Evolutionary conservation across 2,888 invertebrate species (phyloP).

Genomic region (Anagyrus pseudococci): DNA sequence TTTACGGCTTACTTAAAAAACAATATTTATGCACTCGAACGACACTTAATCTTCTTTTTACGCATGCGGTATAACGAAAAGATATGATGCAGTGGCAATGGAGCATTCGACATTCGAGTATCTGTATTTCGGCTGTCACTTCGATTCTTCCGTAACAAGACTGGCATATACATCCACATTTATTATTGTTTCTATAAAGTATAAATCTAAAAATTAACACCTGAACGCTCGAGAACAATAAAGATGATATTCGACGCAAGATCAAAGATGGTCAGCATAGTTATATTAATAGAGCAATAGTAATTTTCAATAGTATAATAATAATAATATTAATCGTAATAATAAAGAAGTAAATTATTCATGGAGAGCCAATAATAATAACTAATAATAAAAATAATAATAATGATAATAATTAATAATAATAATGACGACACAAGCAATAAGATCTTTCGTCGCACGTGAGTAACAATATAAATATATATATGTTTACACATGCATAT

Average conservation of each 20-base stretch:
- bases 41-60: slow-evolving; percentile 34
- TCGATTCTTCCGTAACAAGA: slow-evolving; percentile 39
- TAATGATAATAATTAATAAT: slow-evolving; percentile 44
- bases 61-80: slow-evolving; percentile 16
- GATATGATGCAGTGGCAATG: slow-evolving; percentile 19
- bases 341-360: slow-evolving; percentile 13
- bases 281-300: slow-evolving; percentile 40
- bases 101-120: slow-evolving; percentile 25
- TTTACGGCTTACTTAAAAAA: slow-evolving; percentile 14
- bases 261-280: too few relatives aligned
- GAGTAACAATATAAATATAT: slow-evolving; percentile 44
- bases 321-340: slow-evolving; percentile 44
- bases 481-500: slow-evolving; percentile 26
- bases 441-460: slow-evolving; percentile 39
- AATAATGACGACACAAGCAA: slow-evolving; percentile 40
- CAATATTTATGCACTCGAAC: slow-evolving; percentile 18
- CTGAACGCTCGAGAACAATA: slow-evolving; percentile 45
- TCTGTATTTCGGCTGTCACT: slow-evolving; percentile 14
- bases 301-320: slow-evolving; percentile 37
- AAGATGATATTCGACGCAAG: too few relatives aligned
- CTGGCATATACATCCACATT: slow-evolving; percentile 54
- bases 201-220: slow-evolving; percentile 42
- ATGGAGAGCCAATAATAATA: slow-evolving; percentile 18
- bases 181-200: neutral
- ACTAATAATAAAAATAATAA: slow-evolving; percentile 38